Evolutionary conservation across 2,888 invertebrate species (phyloP).

Genomic region (Sesia bembeciformis): DNA sequence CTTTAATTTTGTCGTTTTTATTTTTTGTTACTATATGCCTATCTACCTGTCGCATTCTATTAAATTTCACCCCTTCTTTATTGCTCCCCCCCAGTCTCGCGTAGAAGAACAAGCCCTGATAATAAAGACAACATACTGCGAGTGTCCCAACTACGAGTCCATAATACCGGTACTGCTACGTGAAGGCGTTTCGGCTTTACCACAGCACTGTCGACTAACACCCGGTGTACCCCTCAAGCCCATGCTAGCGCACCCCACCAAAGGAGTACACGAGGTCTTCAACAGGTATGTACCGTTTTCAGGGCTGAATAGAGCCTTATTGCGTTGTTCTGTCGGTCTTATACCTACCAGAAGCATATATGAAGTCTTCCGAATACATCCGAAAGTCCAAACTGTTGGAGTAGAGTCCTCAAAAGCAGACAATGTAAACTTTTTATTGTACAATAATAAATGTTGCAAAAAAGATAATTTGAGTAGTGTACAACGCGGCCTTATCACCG

Average conservation of each 20-base stretch:
- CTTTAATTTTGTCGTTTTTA: not conserved
- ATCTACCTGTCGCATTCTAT: not conserved
- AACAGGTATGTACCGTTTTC: constrained; percentile 61
- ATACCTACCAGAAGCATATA: not conserved
- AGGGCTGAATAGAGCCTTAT: not conserved
- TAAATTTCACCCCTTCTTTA: not conserved
- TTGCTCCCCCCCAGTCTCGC: constrained; percentile 40
- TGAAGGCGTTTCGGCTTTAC: constrained; percentile 83
- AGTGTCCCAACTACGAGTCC: constrained; percentile 95
- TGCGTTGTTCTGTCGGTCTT: too few relatives aligned
- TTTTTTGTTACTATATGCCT: not conserved
- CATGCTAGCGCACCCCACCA: constrained; percentile 98
- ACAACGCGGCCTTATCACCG: too few relatives aligned
- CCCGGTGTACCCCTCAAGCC: constrained; percentile 97
- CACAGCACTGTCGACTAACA: constrained; percentile 86
- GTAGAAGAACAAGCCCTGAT: constrained; percentile 83
- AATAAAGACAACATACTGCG: constrained; percentile 95
- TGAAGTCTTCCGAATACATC: not conserved
- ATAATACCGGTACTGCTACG: constrained; percentile 85
- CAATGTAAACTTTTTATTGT: too few relatives aligned
- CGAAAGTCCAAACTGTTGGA: not conserved
- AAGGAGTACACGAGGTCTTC: constrained; percentile 92
- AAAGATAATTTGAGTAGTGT: too few relatives aligned
- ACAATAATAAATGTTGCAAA: too few relatives aligned
- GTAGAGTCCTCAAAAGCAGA: too few relatives aligned